phyloP scores from a whole-genome alignment of 2,888 invertebrate genomes.

The Amiota communis region DNA sequence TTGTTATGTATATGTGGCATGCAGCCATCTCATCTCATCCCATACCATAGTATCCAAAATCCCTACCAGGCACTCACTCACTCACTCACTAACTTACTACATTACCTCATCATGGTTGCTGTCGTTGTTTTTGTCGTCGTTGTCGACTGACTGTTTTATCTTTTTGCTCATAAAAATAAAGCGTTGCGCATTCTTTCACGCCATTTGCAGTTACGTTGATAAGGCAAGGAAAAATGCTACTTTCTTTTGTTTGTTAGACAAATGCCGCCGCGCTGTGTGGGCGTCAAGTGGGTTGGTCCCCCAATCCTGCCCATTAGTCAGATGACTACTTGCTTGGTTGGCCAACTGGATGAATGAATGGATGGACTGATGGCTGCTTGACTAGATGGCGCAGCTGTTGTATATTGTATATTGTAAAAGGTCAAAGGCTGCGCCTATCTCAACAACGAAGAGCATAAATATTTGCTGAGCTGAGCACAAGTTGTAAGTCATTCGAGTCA shows the following conservation, averaged over 20 bases:
- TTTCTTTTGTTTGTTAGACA: conserved; percentile 33
- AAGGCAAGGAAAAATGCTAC: conserved; percentile 49
- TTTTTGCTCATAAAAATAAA: conserved; percentile 62
- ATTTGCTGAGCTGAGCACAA: background rate
- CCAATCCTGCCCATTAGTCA: too few relatives aligned
- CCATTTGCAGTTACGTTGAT: conserved; percentile 64
- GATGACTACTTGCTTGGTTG: conserved; percentile 3
- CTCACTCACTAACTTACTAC: background rate
- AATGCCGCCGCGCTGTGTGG: conserved; percentile 6
- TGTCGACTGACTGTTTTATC: conserved; percentile 52
- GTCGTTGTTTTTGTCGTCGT: background rate
- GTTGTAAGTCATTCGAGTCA: too few relatives aligned
- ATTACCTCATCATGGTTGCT: background rate
- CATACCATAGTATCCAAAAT: too few relatives aligned
- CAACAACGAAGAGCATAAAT: background rate
- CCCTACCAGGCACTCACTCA: too few relatives aligned
- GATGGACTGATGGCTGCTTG: conserved; percentile 13
- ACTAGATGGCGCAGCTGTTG: too few relatives aligned
- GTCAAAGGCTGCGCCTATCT: conserved; percentile 45
- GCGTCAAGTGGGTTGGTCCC: background rate
- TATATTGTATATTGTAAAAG: conserved; percentile 43
- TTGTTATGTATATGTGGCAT: background rate
- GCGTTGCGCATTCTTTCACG: conserved; percentile 66
- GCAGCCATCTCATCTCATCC: background rate
- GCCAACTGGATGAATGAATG: conserved; percentile 9